Evolutionary conservation across 2,113 vertebrate genomes (phyloP).

Genomic region (Calidris pygmaea): DNA sequence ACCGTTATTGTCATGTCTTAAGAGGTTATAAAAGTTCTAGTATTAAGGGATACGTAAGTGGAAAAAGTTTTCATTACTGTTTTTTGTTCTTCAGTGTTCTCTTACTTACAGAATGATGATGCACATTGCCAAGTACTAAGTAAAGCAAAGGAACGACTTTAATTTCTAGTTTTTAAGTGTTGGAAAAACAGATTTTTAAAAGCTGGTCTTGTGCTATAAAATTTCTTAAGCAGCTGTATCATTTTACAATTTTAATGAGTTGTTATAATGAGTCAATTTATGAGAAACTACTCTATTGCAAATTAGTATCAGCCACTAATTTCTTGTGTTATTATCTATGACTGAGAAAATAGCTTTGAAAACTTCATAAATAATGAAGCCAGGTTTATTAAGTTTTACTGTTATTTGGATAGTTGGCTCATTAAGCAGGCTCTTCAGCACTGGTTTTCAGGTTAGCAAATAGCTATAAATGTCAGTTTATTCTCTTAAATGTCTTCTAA

Average conservation of each 20-base stretch:
- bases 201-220: neutral
- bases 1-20: neutral
- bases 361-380: neutral
- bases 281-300: neutral
- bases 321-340: constrained; percentile 43
- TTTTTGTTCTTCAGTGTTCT: neutral
- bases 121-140: neutral
- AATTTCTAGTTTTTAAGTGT: neutral
- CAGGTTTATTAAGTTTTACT: constrained; percentile 3
- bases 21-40: neutral
- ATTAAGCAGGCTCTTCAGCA: constrained; percentile 7
- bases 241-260: constrained; percentile 18
- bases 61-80: neutral
- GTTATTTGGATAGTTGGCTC: constrained; percentile 10
- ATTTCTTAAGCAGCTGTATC: neutral
- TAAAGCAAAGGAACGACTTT: neutral
- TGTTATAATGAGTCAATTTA: constrained; percentile 24
- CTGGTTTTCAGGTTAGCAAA: constrained; percentile 2
- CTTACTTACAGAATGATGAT: neutral
- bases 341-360: constrained; percentile 30
- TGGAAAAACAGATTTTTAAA: neutral
- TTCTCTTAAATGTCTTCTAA: constrained; percentile 16
- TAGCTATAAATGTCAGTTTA: neutral
- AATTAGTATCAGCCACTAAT: constrained; percentile 27
- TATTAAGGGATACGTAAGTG: fast-evolving